These are phyloP conservation scores for Acridotheres tristis DNA, from an alignment of 2,797 vertebrate species.

Conservation along the genomic window DNA sequence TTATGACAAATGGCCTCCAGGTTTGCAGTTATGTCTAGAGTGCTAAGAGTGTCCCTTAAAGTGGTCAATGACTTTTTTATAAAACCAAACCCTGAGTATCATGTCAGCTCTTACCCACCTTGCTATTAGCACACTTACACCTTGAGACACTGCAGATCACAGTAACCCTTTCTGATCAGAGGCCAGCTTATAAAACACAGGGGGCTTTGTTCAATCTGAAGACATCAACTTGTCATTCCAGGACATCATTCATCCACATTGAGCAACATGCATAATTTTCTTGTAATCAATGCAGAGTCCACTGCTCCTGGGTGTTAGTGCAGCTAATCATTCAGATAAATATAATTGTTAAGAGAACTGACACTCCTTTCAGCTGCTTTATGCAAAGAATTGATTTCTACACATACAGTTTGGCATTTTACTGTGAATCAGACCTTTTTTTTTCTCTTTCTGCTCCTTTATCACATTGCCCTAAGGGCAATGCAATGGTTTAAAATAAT, in stretches of 20 bases:
- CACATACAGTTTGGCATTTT: conserved; percentile 28
- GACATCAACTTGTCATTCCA: conserved; percentile 61
- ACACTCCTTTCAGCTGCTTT: conserved; percentile 47
- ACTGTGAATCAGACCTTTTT: background rate
- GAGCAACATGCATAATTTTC: conserved; percentile 49
- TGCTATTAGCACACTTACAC: conserved; percentile 31
- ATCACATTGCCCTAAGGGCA: conserved; percentile 57
- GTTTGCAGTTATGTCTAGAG: conserved; percentile 65
- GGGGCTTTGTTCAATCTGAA: conserved; percentile 29
- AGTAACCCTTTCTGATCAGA: conserved; percentile 21
- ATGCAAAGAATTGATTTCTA: conserved; percentile 62
- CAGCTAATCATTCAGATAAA: conserved; percentile 69
- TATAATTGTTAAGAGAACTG: conserved; percentile 57
- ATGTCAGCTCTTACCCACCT: conserved; percentile 56
- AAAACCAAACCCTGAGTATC: conserved; percentile 45
- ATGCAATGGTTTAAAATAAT: conserved; percentile 47
- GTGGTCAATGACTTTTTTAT: conserved; percentile 62
- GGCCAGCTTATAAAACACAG: conserved; percentile 53
- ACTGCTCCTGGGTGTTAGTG: conserved; percentile 56
- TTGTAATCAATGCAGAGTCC: conserved; percentile 49
- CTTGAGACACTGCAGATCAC: background rate
- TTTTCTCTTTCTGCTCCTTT: conserved; percentile 19
- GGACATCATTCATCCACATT: conserved; percentile 40
- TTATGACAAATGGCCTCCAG: conserved; percentile 70
- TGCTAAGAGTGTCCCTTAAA: conserved; percentile 51